Percentiles rank a stretch among this genome's conserved stretches.
Conservation (phyloP, 2,113 vertebrate species). For the Oceanodroma tethys region DNA sequence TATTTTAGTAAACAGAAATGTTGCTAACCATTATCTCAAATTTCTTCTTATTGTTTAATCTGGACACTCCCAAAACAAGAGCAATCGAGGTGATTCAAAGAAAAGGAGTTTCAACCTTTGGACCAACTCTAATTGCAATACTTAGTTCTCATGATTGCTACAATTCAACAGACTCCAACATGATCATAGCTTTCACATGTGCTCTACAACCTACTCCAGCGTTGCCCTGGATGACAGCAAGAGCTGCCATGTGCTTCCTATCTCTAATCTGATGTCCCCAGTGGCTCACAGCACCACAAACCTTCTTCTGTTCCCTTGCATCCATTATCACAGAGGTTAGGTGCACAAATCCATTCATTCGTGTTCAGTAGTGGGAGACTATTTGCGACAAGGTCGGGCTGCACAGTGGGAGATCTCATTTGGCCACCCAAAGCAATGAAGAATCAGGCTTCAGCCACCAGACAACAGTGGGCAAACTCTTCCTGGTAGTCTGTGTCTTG, state of each 20-base stretch:
- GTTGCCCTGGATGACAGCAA: not conserved
- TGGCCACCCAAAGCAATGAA: not conserved
- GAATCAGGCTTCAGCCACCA: not conserved
- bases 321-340: not conserved
- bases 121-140: not conserved
- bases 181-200: not conserved
- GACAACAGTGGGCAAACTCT: not conserved
- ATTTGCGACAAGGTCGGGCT: not conserved
- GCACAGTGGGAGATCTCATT: not conserved
- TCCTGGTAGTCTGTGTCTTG: not conserved
- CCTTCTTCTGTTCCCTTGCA: not conserved
- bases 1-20: slow-evolving; percentile 7
- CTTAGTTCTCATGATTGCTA: not conserved
- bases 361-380: not conserved
- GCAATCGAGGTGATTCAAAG: not conserved
- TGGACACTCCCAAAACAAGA: slow-evolving; percentile 49
- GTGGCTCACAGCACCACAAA: not conserved
- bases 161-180: not conserved
- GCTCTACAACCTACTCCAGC: not conserved
- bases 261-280: not conserved
- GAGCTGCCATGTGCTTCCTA: not conserved
- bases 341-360: not conserved
- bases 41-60: slow-evolving; percentile 18
- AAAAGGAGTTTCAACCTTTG: slow-evolving; percentile 39
- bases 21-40: not conserved